A percentile compares a stretch with the other conserved stretches of the same genome.
Evolutionary conservation across 2,888 invertebrate species (phyloP).

Genomic region (Endotricha flammealis): DNA sequence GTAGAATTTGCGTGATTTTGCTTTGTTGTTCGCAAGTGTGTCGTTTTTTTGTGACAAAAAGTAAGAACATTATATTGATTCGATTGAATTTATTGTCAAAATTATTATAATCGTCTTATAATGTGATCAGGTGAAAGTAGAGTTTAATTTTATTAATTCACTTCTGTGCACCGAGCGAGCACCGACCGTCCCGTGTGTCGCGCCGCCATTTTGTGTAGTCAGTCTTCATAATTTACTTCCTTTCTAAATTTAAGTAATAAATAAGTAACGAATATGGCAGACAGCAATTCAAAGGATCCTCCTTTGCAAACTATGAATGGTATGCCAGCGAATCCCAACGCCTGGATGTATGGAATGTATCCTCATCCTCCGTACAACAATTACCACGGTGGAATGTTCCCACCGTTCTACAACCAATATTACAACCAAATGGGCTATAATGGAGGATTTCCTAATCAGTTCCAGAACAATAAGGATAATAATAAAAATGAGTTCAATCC

Average conservation of each 20-base stretch:
- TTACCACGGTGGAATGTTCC: conserved; percentile 62
- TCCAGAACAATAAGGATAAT: conserved; percentile 48
- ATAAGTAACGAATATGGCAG: conserved; percentile 39
- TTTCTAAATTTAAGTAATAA: background rate
- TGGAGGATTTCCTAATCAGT: conserved; percentile 43
- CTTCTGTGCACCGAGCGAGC: too few species aligned
- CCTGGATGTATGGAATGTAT: conserved; percentile 68
- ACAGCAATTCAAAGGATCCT: conserved; percentile 62
- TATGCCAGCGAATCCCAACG: conserved; percentile 56
- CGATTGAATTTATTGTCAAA: too few species aligned
- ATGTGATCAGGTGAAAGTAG: too few species aligned
- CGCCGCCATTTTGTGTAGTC: background rate
- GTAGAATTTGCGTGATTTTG: too few species aligned
- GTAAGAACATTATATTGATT: too few species aligned
- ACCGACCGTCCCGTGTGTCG: too few species aligned
- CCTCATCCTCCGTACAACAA: conserved; percentile 57
- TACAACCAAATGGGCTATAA: conserved; percentile 62
- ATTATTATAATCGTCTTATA: too few species aligned
- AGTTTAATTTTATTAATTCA: too few species aligned
- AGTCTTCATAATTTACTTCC: background rate
- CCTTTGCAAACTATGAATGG: conserved; percentile 68
- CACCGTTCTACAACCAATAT: conserved; percentile 72
- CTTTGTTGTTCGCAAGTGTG: too few species aligned
- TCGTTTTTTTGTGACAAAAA: too few species aligned
- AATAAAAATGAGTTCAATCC: conserved; percentile 41